A percentile compares a stretch with the other conserved stretches of the same genome.
Conservation (phyloP, 92 coral and sea anemone species). For the Montipora capitata region DNA sequence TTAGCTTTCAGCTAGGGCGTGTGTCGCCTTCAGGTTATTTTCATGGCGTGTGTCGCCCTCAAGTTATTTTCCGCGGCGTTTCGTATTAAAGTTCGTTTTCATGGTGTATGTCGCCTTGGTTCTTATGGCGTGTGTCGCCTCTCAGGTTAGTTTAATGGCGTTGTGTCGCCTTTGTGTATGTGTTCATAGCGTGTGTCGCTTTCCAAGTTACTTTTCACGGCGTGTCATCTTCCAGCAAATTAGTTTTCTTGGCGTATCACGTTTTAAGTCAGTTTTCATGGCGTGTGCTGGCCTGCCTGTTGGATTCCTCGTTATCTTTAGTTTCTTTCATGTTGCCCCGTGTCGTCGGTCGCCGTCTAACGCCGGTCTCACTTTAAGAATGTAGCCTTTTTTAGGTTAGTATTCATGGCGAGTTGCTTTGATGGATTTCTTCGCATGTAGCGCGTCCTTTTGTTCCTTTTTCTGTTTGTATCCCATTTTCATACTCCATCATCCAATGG, state of each 20-base stretch:
- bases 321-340: not conserved
- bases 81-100: not conserved
- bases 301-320: not conserved
- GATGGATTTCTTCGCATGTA: slow-evolving; percentile 19
- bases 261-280: not conserved
- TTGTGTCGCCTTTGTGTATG: not conserved
- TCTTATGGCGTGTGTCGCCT: not conserved
- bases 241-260: not conserved
- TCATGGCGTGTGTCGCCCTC: not conserved
- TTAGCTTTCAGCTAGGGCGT: no score
- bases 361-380: not conserved
- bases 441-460: not conserved
- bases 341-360: not conserved
- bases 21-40: no score
- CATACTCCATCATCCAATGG: no score
- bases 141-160: not conserved
- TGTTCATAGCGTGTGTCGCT: not conserved
- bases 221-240: not conserved
- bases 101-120: not conserved
- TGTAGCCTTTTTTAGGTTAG: not conserved
- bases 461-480: not conserved
- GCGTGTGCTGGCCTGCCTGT: not conserved
- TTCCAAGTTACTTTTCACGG: not conserved
- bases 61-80: not conserved
- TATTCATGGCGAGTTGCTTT: slow-evolving; percentile 3